A percentile compares a stretch with the other conserved stretches of the same genome.
phyloP scores from a whole-genome alignment of 2,888 invertebrate species.

The Elegia similella region DNA sequence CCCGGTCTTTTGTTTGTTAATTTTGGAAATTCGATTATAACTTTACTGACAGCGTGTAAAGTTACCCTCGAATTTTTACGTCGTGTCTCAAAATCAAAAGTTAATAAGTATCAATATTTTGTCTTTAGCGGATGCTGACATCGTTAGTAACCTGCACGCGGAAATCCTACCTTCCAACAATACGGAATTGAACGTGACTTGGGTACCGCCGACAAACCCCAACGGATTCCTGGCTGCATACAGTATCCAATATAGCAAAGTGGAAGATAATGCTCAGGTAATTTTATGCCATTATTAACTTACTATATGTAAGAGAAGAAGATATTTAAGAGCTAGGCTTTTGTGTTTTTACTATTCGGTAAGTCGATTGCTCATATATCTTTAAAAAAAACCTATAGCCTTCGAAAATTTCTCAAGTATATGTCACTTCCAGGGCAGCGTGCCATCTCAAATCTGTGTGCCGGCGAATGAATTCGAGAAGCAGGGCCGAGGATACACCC shows the following conservation, averaged over 20 bases:
- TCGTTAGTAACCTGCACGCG: conserved; percentile 77
- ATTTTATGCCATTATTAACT: not conserved
- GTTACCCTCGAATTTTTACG: not conserved
- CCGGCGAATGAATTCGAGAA: conserved; percentile 82
- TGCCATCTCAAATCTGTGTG: conserved; percentile 84
- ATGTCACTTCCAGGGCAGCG: conserved; percentile 59
- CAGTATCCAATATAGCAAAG: conserved; percentile 87
- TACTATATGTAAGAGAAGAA: too few species aligned
- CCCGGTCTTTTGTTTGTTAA: too few species aligned
- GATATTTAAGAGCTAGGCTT: too few species aligned
- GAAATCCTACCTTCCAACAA: conserved; percentile 64
- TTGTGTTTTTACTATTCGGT: too few species aligned
- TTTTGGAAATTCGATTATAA: too few species aligned
- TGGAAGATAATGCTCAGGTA: conserved; percentile 78
- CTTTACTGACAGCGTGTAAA: too few species aligned
- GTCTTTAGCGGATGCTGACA: conserved; percentile 84
- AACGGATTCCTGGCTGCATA: conserved; percentile 95
- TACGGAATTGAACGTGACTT: conserved; percentile 85
- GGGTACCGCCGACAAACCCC: conserved; percentile 91
- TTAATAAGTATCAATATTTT: conserved; percentile 3
- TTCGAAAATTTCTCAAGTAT: not conserved
- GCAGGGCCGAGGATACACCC: conserved; percentile 66
- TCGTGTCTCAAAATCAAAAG: not conserved
- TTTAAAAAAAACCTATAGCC: too few species aligned
- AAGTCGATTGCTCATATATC: too few species aligned